Base-by-base conservation (phyloP, 92 coral and sea anemone species). In the Porites lobata region DNA sequence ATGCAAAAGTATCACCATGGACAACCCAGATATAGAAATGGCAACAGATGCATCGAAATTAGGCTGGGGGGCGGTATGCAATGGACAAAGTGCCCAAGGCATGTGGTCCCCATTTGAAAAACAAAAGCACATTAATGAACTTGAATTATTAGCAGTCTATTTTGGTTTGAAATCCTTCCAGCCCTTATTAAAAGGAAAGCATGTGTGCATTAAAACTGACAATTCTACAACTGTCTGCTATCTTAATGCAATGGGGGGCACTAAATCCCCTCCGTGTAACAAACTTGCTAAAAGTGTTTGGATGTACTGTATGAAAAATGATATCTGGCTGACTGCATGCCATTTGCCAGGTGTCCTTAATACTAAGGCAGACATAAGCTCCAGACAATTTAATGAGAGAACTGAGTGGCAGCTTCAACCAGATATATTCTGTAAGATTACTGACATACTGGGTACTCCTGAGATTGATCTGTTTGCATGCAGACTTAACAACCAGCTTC, bases 351-450 rank as follows among this genome's bases (percentile, higher is more conserved):
- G 22, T 21, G 22, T 21, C 22, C 22, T 21, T 21, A 21, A 21
- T 21, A 21, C 13, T 11, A 62, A 83, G 56, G 88, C 94, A 1
- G 91, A 86, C 68, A 14, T 7, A 53, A 15, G 12, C 7, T 91
- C 92, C 12, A 76, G 83, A 64, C 80, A 38, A 11, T 91, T 91
- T 51, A 88, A 88, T 84, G 85, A 79, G n/a, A 69, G 63, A n/a
- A 88, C 92, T 43, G 94, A 91, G 64, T 82, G 94, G 94, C 77
- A 75, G 22, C 73, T 82, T 7, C 22, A 72, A 29, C 83, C 83
- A 58, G 89, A 56, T 21, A 43, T 91, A 14, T 87, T 91, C 76
- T 56, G 57, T 51, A 29, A 54, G 75, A 56, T 69, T 13, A 66
- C 81, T 20, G 13, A 76, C 21, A 21, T 51, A 59, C 32, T 75